Base-by-base conservation (phyloP, 1,140 invertebrate species). In the Lethocerus indicus region DNA sequence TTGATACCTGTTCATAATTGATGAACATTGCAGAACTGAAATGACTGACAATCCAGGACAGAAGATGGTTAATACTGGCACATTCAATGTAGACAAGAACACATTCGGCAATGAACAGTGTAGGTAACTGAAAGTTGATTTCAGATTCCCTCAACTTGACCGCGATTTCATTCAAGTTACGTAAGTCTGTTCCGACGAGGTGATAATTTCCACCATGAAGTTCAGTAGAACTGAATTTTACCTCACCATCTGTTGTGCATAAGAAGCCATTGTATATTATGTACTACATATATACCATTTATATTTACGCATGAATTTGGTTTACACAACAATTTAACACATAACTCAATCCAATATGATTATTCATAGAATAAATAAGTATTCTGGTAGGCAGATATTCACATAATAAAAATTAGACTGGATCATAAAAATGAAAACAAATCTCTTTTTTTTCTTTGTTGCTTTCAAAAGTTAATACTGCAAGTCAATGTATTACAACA, bases 81-180 rank as follows among this genome's bases (percentile, higher is more conserved):
- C 75, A 71, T 58, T 89, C 84, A 64, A 97, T 80, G 61, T 98
- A 98, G 28, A 98, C 89, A 27, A 98, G 74, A 55, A 98, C 93
- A 71, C 94, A 98, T 69, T 98, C 94, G 21, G 89, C 79, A 43
- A 98, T 68, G 67, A 96, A 87, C 53, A 96, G 70, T 28, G 93
- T 94, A 42, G 93, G 91, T 48, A 82, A 62, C 49, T 73, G 67
- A 58, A 74, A 79, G 61, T 82, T 76, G 40, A 89, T 67, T 60
- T 80, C 77, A 40, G 79, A 81, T 56, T 84, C 77, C 37, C 73
- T 68, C 43, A 94, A 66, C 67, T 91, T 92, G 27, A 71, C 68
- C 59, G 79, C 72, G 16, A 96, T 69, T 61, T 91, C 81, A 43
- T 72, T 68, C 47, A 84, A 64, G 61, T 89, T 81, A 58, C 87